These are phyloP conservation scores for Delia radicum DNA, from an alignment of 1,140 invertebrate genomes.

Conservation along the genomic window DNA sequence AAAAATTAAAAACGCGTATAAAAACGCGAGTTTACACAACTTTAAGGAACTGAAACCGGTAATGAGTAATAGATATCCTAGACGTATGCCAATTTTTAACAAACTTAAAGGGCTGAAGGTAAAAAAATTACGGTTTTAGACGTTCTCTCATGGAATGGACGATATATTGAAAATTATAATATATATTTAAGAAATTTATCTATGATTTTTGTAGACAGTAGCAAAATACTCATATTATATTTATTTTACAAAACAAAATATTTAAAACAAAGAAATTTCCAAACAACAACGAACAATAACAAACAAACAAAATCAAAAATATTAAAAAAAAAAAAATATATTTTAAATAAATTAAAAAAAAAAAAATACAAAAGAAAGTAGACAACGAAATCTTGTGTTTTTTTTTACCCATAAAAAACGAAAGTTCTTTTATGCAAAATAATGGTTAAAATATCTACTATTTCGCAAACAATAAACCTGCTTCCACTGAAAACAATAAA, in stretches of 20 bases:
- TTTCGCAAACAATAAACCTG: not conserved
- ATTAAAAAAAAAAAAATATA: not conserved
- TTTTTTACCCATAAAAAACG: conserved; percentile 1
- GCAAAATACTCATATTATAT: not conserved
- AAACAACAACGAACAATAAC: conserved; percentile 2
- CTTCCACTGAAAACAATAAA: not conserved
- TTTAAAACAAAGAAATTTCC: not conserved
- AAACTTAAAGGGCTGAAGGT: too few species aligned
- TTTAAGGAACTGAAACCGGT: too few species aligned
- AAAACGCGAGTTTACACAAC: too few species aligned
- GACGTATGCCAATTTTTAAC: too few species aligned
- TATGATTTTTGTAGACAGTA: not conserved
- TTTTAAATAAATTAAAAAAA: not conserved
- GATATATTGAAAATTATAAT: not conserved
- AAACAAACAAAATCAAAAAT: not conserved
- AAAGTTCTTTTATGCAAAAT: conserved; percentile 16
- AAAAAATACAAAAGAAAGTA: conserved; percentile 1
- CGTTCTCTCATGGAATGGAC: too few species aligned
- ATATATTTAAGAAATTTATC: not conserved
- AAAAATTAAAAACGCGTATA: too few species aligned
- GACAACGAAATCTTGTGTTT: conserved; percentile 11
- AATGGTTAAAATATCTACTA: not conserved
- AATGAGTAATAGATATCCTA: too few species aligned
- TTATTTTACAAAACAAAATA: not conserved
- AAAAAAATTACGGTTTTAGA: too few species aligned